Conservation (phyloP, 2,113 vertebrate species). For the Smithornis capensis region DNA sequence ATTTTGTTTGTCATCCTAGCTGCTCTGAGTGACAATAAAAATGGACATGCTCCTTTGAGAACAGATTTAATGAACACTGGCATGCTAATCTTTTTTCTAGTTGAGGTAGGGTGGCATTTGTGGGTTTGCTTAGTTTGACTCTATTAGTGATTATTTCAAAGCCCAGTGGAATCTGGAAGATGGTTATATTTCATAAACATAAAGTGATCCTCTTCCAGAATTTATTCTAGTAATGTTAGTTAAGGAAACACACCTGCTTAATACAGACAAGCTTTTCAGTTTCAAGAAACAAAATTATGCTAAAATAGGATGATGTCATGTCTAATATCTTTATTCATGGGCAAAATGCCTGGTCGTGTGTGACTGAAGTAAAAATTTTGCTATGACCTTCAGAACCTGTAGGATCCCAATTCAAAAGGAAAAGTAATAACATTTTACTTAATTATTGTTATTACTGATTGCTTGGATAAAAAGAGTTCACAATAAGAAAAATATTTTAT, state of each 20-base stretch:
- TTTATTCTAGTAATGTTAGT: background rate
- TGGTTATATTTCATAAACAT: background rate
- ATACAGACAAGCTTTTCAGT: background rate
- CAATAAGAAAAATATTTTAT: background rate
- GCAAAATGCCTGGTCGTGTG: background rate
- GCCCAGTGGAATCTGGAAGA: background rate
- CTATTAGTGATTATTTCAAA: background rate
- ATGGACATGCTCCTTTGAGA: slow-evolving; percentile 47
- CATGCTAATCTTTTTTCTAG: background rate
- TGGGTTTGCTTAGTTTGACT: background rate
- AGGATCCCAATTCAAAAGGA: background rate
- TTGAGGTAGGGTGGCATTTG: background rate
- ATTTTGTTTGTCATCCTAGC: slow-evolving; percentile 8
- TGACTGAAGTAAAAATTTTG: background rate
- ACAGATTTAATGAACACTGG: background rate
- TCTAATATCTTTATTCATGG: background rate
- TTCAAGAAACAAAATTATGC: background rate
- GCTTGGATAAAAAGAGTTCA: background rate
- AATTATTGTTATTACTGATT: background rate
- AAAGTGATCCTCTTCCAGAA: background rate
- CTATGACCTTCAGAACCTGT: background rate
- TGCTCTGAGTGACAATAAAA: slow-evolving; percentile 9
- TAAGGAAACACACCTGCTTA: background rate
- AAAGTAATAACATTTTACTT: background rate
- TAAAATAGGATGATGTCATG: background rate